Evolutionary conservation across 2,797 vertebrate genomes (phyloP).

Genomic region (Lepilemur septentrionalis): DNA sequence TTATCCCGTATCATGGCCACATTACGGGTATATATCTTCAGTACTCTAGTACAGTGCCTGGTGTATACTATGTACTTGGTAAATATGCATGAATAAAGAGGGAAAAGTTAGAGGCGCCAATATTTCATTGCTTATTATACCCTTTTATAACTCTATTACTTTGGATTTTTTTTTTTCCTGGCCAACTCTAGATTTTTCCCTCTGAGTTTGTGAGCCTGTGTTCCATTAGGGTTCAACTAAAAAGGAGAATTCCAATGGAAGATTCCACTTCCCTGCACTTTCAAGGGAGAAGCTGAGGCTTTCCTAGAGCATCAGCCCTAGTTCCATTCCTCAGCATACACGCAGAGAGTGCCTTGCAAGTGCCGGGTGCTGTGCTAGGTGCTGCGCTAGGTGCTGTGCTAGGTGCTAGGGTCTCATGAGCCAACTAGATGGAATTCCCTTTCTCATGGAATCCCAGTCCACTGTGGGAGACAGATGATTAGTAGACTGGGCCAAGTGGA

Average conservation of each 20-base stretch:
- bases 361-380: neutral
- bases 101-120: neutral
- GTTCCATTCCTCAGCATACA: neutral
- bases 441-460: neutral
- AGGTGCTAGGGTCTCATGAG: neutral
- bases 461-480: accelerated
- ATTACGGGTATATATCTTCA: neutral
- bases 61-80: neutral
- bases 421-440: neutral
- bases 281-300: neutral
- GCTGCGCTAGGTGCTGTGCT: neutral
- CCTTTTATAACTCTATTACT: neutral
- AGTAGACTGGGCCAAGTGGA: neutral
- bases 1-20: neutral
- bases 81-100: neutral
- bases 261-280: too few species aligned
- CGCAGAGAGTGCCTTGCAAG: too few species aligned
- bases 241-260: neutral
- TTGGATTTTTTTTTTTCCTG: neutral
- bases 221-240: neutral
- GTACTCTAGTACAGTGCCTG: neutral
- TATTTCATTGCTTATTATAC: neutral
- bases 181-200: neutral
- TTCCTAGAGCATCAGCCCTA: neutral
- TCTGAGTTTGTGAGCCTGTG: neutral